Base-by-base conservation (phyloP, 2,797 vertebrate genomes). In the Ptychobarbus kaznakovi region DNA sequence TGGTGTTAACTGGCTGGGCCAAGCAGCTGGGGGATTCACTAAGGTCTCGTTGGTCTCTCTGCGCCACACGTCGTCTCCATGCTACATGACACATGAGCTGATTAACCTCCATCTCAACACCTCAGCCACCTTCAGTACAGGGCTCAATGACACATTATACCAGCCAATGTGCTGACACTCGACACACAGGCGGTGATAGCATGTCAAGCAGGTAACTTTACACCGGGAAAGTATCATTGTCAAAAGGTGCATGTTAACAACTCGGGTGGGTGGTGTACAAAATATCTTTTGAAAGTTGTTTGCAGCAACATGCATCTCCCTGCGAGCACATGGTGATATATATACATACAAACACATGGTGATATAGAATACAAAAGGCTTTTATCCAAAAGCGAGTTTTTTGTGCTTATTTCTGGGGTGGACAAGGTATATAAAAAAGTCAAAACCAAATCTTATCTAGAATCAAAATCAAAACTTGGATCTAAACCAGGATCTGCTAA, bases 1-100 rank as follows among this genome's bases (percentile, higher is more conserved):
- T 87, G 74, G 90, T 93, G 93, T 94, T 93, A 94, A 94, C 93
- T 92, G 92, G 89, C 91, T 93, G 91, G 91, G 93, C 90, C 92
- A 91, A 93, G 93, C 93, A 93, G 93, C 92, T 83, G 75, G 80
- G 83, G 80, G 84, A 83, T 80, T 80, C 80, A 78, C 75, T 46
- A 46, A 80, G 87, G 68, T 53, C 68, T 74, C 80, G 87, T 83
- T 76, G 84, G 80, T 83, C 87, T 83, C 87, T 85, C 84, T 85
- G 84, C 16, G 58, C 84, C 84, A 73, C 66, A 75, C 66, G 22
- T 81, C 66, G 58, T 86, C 65, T 56, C 11, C 18, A 51, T 66
- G 82, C 49, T 88, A 72, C 46, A 65, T 53, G 80, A 87, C 81
- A 80, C 61, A 40, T 38, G 70, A 85, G 86, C 81, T 87, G 87